Base-by-base conservation (phyloP, 2,888 invertebrate genomes). In the Drosophila dives region DNA sequence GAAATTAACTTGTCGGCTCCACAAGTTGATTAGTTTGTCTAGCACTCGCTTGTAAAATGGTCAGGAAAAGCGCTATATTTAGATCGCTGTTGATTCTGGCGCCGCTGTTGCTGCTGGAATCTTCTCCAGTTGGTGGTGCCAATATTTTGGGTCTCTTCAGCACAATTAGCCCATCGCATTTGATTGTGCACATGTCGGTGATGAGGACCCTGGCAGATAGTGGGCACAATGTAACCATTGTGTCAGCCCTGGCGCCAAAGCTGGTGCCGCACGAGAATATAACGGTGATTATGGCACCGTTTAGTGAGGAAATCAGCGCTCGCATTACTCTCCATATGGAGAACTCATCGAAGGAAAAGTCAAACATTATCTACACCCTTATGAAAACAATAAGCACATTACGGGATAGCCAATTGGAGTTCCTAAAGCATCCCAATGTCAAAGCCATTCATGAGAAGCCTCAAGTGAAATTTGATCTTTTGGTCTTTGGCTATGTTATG, bases 171-270 rank as follows among this genome's bases (percentile, higher is more conserved):
- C 90, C 90, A 8, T 92, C 92, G 0, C 92, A 93, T 75, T 55
- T 91, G 23, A 75, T 91, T 55, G 84, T 92, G 36, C 91, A 91
- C 38, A 86, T 82, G 64, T 81, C 90, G 2, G 68, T 92, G 29
- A 86, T 91, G 59, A 84, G 85, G 33, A 75, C 85, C 0, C 66
- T 93, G 34, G 90, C 91, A 0, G 81, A 91, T 40, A 72, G 69
- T 3, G 92, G 92, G 4, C 92, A 93, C 62, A 80, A 92, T 26
- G 82, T 92, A 1, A 92, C 92, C 0, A 75, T 92, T 4, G 70
- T 92, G 4, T 64, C 89, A 1, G 80, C 79, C 3, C 26, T 83
- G 12, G 63, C 77, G 3, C 86, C 86, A 1, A 81, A 83, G 53
- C 20, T 80, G 6, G 66, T 45, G 11, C 74, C 83, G 5, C 83